phyloP scores from a whole-genome alignment of 2,888 invertebrate species.

The Colletes collaris region DNA sequence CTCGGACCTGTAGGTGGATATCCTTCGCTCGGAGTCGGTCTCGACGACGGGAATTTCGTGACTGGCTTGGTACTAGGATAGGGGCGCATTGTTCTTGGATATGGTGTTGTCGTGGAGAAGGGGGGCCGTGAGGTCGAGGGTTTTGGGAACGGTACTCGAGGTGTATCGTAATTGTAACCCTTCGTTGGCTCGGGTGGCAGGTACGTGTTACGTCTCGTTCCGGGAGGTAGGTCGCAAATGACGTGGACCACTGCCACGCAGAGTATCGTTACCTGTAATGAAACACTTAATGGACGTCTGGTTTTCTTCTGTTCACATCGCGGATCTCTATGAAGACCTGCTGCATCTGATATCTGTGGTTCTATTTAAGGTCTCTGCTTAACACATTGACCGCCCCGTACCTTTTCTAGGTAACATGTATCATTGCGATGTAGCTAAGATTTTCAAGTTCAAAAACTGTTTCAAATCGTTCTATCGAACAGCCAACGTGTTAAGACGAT shows the following conservation, averaged over 20 bases:
- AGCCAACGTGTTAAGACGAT: no score
- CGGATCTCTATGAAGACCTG: neutral
- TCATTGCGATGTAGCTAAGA: no score
- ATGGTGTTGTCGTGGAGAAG: conserved; percentile 52
- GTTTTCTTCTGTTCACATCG: no score
- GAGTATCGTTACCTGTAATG: conserved; percentile 54
- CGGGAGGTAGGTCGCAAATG: conserved; percentile 85
- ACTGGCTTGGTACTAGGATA: conserved; percentile 17
- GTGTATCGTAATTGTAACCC: conserved; percentile 89
- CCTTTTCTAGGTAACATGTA: no score
- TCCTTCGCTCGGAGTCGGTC: conserved; percentile 47
- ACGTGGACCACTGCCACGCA: conserved; percentile 69
- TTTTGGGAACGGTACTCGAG: conserved; percentile 84
- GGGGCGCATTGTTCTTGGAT: conserved; percentile 51
- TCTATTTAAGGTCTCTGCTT: no score
- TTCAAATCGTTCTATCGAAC: no score
- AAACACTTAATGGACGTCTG: neutral
- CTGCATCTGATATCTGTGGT: no score
- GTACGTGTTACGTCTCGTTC: conserved; percentile 87
- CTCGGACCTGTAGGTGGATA: conserved; percentile 75
- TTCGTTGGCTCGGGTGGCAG: conserved; percentile 88
- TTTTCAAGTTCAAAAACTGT: no score
- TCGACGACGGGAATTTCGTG: conserved; percentile 41
- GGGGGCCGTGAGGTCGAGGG: conserved; percentile 73
- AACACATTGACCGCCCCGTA: no score